These are phyloP conservation scores for Lasioglossum leucozonium DNA, from an alignment of 2,888 invertebrate species.

Conservation along the genomic window DNA sequence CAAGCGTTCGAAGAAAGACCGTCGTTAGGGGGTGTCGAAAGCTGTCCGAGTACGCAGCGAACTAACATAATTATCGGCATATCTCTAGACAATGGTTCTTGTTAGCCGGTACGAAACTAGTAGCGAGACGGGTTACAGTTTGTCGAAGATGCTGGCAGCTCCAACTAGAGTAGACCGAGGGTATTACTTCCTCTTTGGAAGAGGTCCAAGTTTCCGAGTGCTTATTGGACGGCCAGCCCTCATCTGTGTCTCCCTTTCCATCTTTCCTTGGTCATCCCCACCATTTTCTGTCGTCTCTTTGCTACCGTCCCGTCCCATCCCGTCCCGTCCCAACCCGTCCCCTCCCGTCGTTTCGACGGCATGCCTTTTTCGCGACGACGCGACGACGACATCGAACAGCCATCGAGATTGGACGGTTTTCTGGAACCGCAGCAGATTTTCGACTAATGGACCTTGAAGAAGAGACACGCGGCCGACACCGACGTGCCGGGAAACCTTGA, in stretches of 20 bases:
- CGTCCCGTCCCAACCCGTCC: slow-evolving; percentile 41
- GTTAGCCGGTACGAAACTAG: slow-evolving; percentile 76
- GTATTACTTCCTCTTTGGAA: slow-evolving; percentile 81
- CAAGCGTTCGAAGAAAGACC: slow-evolving; percentile 25
- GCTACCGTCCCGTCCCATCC: slow-evolving; percentile 30
- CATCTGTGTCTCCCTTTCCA: slow-evolving; percentile 44
- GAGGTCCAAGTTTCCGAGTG: slow-evolving; percentile 78
- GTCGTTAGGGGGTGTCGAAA: slow-evolving; percentile 58
- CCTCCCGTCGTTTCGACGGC: slow-evolving; percentile 37
- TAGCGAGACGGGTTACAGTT: slow-evolving; percentile 65
- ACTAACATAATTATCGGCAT: slow-evolving; percentile 80
- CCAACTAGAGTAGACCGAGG: slow-evolving; percentile 56
- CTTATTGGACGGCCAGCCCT: slow-evolving; percentile 74
- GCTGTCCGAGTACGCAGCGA: slow-evolving; percentile 57
- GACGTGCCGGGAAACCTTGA: slow-evolving; percentile 35
- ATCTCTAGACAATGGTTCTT: slow-evolving; percentile 79
- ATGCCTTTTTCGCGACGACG: background rate
- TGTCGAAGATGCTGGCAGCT: slow-evolving; percentile 58
- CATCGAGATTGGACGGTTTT: slow-evolving; percentile 63
- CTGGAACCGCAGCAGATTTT: slow-evolving; percentile 69
- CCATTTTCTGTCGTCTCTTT: slow-evolving; percentile 5
- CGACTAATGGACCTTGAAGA: slow-evolving; percentile 70
- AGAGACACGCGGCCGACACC: slow-evolving; percentile 58
- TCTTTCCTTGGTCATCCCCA: slow-evolving; percentile 34
- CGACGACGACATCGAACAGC: slow-evolving; percentile 60